Evolutionary conservation across 2,888 invertebrate genomes (phyloP).

Genomic region (Actias luna): DNA sequence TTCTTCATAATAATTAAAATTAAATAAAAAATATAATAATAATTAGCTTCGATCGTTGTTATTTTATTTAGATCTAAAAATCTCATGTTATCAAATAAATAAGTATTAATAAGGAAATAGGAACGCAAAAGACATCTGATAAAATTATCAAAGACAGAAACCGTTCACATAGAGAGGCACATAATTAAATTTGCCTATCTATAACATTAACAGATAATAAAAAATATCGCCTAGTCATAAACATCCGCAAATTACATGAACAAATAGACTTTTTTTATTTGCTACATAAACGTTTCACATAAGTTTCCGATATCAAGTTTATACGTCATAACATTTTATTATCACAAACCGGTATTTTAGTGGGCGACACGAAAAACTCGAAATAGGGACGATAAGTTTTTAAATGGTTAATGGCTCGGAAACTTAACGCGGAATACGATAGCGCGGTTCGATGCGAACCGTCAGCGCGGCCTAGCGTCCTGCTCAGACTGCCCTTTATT

Average conservation of each 20-base stretch:
- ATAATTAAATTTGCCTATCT: neutral
- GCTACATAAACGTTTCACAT: slow-evolving; percentile 3
- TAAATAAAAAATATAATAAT: neutral
- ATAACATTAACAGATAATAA: neutral
- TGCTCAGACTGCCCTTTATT: slow-evolving; percentile 29
- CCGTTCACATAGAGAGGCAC: neutral
- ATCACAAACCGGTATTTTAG: slow-evolving; percentile 1
- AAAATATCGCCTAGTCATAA: neutral
- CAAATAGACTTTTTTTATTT: neutral
- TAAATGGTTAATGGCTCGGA: slow-evolving; percentile 22
- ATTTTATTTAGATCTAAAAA: neutral
- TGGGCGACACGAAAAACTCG: neutral
- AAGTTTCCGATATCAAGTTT: neutral
- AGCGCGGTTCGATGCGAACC: neutral
- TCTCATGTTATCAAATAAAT: neutral
- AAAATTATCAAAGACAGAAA: neutral
- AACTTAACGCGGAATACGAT: slow-evolving; percentile 39
- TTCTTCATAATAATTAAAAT: neutral
- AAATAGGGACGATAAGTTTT: slow-evolving; percentile 1
- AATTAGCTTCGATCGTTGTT: neutral
- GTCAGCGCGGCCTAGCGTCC: slow-evolving; percentile 31
- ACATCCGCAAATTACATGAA: neutral
- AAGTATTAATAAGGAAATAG: too few species aligned
- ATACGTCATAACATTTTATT: neutral
- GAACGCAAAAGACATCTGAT: too few species aligned